A percentile compares a stretch with the other conserved stretches of the same genome.
phyloP scores from a whole-genome alignment of 1,140 invertebrate genomes.

The Drosophila navojoa region DNA sequence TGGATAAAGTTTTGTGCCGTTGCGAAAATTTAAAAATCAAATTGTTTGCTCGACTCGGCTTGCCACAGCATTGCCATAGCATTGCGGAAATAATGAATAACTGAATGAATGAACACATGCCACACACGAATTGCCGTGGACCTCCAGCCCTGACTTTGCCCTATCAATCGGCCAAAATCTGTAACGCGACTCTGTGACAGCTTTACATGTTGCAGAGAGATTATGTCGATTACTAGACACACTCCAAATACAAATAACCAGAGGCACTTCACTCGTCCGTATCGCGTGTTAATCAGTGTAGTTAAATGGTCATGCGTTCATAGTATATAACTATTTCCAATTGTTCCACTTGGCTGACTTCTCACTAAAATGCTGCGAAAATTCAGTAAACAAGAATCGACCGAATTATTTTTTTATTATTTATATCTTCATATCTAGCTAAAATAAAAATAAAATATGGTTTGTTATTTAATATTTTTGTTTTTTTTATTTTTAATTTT shows the following conservation, averaged over 20 bases:
- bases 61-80: slow-evolving; percentile 12
- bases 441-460: too few relatives aligned
- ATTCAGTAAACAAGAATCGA: too few relatives aligned
- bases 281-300: background rate
- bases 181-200: slow-evolving; percentile 57
- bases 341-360: too few relatives aligned
- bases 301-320: background rate
- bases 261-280: background rate
- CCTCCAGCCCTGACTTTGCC: background rate
- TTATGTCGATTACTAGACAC: slow-evolving; percentile 9
- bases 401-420: too few relatives aligned
- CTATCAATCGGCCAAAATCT: slow-evolving; percentile 44
- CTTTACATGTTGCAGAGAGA: slow-evolving; percentile 48
- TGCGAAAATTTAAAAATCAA: slow-evolving; percentile 52
- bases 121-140: slow-evolving; percentile 3
- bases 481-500: too few relatives aligned
- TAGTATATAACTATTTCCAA: too few relatives aligned
- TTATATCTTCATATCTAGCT: too few relatives aligned
- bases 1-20: slow-evolving; percentile 60
- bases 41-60: slow-evolving; percentile 47
- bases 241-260: background rate
- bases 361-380: too few relatives aligned
- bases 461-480: too few relatives aligned
- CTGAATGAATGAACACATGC: slow-evolving; percentile 47
- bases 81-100: slow-evolving; percentile 73